These are phyloP conservation scores for Nycticebus coucang DNA, from an alignment of 2,113 vertebrate genomes.

Conservation along the genomic window DNA sequence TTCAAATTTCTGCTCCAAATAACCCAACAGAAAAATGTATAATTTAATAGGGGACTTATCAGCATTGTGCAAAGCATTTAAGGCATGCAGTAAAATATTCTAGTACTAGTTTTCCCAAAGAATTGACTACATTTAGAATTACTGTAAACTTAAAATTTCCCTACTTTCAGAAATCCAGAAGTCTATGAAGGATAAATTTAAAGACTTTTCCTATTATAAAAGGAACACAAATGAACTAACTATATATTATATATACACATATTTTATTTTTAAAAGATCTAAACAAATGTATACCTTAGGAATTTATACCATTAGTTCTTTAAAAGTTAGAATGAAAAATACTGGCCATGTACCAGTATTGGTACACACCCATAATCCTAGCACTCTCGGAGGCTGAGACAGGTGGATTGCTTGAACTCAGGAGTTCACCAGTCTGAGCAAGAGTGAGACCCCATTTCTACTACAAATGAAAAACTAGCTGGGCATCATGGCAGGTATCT, in stretches of 20 bases:
- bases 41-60: not conserved
- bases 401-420: no score
- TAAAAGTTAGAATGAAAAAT: not conserved
- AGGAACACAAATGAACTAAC: slow-evolving; percentile 10
- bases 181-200: slow-evolving; percentile 11
- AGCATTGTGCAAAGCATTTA: slow-evolving; percentile 35
- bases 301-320: not conserved
- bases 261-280: slow-evolving; percentile 21
- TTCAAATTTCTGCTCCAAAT: slow-evolving; percentile 52
- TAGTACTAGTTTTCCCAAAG: slow-evolving; percentile 24
- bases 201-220: slow-evolving; percentile 2
- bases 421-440: no score
- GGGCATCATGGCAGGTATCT: no score
- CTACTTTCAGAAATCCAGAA: slow-evolving; percentile 52
- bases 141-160: slow-evolving; percentile 7
- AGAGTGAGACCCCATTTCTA: no score
- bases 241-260: not conserved
- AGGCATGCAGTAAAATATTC: slow-evolving; percentile 6
- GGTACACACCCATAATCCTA: no score
- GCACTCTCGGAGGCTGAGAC: no score
- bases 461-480: no score
- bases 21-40: slow-evolving; percentile 48
- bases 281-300: slow-evolving; percentile 1
- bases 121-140: slow-evolving; percentile 29
- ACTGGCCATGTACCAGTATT: no score